These are phyloP conservation scores for Mastacembelus armatus DNA, from an alignment of 2,797 vertebrate genomes.

Conservation along the genomic window DNA sequence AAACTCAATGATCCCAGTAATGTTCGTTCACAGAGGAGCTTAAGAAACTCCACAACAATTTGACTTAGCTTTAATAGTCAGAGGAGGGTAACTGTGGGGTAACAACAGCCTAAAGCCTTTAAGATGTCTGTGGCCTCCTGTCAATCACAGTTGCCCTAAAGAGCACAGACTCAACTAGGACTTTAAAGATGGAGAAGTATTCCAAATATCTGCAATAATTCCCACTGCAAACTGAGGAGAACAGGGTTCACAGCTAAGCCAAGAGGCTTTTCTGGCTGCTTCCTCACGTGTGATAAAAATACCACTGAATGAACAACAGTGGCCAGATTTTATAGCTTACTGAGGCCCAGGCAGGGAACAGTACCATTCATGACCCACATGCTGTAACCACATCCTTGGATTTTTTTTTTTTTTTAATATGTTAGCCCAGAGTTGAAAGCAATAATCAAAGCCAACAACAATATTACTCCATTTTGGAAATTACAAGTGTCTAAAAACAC, in stretches of 20 bases:
- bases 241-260: conserved; percentile 42
- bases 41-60: conserved; percentile 12
- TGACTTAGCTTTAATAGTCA: conserved; percentile 26
- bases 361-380: conserved; percentile 5
- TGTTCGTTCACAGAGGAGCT: conserved; percentile 3
- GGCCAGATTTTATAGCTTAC: conserved; percentile 45
- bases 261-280: conserved; percentile 56
- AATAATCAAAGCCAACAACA: not conserved
- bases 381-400: not conserved
- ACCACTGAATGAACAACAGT: conserved; percentile 38
- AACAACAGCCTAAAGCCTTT: conserved; percentile 25
- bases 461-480: no score
- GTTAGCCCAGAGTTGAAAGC: not conserved
- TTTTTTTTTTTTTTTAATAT: not conserved
- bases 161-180: conserved; percentile 12
- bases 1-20: conserved; percentile 2
- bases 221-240: conserved; percentile 30
- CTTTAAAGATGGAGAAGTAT: conserved; percentile 39
- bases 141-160: conserved; percentile 33
- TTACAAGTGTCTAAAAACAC: no score
- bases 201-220: conserved; percentile 48
- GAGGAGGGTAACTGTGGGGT: conserved; percentile 18
- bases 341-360: conserved; percentile 22
- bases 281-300: conserved; percentile 57
- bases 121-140: conserved; percentile 25